These are phyloP conservation scores for Tipula vernalis DNA, from an alignment of 2,888 invertebrate genomes.

Conservation along the genomic window DNA sequence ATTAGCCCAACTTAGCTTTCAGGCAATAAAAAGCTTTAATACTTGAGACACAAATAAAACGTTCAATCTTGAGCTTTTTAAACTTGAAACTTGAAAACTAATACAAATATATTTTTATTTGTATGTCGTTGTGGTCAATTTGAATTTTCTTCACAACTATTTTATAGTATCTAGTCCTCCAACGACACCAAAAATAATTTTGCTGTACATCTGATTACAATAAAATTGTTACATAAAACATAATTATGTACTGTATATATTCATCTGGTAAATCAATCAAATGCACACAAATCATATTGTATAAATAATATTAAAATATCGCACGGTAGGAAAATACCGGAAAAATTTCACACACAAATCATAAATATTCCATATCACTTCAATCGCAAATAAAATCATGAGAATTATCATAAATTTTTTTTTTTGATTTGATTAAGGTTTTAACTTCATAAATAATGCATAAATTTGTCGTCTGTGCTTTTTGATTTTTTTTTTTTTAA, in stretches of 20 bases:
- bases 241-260: not conserved
- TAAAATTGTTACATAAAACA: not conserved
- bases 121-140: too few relatives aligned
- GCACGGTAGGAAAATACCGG: not conserved
- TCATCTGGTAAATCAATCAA: not conserved
- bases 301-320: not conserved
- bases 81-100: too few relatives aligned
- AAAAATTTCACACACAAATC: not conserved
- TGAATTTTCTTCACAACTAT: too few relatives aligned
- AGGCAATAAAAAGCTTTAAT: too few relatives aligned
- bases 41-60: too few relatives aligned
- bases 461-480: not conserved
- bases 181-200: too few relatives aligned
- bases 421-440: slow-evolving; percentile 6
- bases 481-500: not conserved
- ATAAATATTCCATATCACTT: not conserved
- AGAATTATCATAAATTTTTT: not conserved
- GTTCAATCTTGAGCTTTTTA: too few relatives aligned
- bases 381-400: not conserved
- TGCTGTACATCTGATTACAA: not conserved
- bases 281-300: not conserved
- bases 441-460: slow-evolving; percentile 10
- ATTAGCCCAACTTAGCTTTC: too few relatives aligned
- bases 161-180: too few relatives aligned
- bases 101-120: too few relatives aligned